phyloP scores from a whole-genome alignment of 2,797 vertebrate genomes.

The Lagocephalus sceleratus region DNA sequence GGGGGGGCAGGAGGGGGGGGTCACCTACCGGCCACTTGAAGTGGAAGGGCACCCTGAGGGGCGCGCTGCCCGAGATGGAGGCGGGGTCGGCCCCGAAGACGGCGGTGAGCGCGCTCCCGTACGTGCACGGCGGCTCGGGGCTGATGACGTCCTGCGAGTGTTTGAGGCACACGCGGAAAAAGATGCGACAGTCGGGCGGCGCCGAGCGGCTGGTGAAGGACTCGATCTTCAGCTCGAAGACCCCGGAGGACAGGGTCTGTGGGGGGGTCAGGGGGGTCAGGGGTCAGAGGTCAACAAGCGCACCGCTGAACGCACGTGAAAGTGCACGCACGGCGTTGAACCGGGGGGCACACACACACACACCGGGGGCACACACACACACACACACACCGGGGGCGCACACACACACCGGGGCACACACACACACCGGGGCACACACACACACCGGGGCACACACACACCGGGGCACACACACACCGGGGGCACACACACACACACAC shows the following conservation, averaged over 20 bases:
- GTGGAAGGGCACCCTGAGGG: constrained; percentile 77
- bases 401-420: too few relatives aligned
- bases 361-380: too few relatives aligned
- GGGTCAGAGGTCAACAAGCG: background rate
- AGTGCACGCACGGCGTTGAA: too few relatives aligned
- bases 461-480: too few relatives aligned
- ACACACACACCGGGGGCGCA: too few relatives aligned
- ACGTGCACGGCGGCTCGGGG: constrained; percentile 81
- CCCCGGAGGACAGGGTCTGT: constrained; percentile 75
- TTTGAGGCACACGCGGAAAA: constrained; percentile 86
- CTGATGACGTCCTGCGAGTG: constrained; percentile 77
- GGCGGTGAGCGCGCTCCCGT: constrained; percentile 76
- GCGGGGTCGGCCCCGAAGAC: constrained; percentile 65
- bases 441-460: too few relatives aligned
- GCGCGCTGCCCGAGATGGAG: constrained; percentile 65
- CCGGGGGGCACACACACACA: too few relatives aligned
- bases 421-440: too few relatives aligned
- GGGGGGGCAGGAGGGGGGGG: too few relatives aligned
- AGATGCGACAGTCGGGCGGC: constrained; percentile 76
- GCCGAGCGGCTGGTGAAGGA: constrained; percentile 66
- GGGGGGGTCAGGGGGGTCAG: background rate
- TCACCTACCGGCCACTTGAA: constrained; percentile 88
- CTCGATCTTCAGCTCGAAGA: constrained; percentile 87
- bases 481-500: too few relatives aligned
- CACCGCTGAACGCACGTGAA: too few relatives aligned